Base-by-base conservation (phyloP, 2,888 invertebrate species). In the Xestia rhomboidea region DNA sequence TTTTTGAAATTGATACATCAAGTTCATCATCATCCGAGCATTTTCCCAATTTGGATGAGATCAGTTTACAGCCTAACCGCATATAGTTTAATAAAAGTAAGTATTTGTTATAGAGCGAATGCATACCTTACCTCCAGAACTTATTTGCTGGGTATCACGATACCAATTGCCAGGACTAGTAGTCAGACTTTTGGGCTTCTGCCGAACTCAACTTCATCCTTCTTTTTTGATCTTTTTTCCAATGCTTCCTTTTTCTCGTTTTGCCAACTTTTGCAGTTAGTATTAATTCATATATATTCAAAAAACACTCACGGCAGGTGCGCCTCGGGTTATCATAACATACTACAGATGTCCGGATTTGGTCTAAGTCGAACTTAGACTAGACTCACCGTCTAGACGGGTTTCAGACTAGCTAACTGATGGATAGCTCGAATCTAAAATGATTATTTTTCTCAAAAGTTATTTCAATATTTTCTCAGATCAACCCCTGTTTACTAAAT, bases 331-430 rank as follows among this genome's bases (percentile, higher is more conserved):
- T 68, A 54, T 30, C 24, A 57, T 51, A 27, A 38, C 54, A 51
- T 21, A 46, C 13, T 24, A 67, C 30, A 67, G 62, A 64, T 79
- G 68, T 69, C 38, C 13, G 68, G 54, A 82, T 64, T 69, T 46
- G 13, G 44, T 49, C 41, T 79, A 54, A 70, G 64, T 27, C 49
- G 10, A 24, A 41, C 11, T 46, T n/a, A 76, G 68, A 75, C 78
- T 44, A 64, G 67, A 75, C 78, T 27, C 8, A 57, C 11, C n/a
- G 78, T 84, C 82, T 85, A 82, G 71, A 82, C 76, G 15, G 30
- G 24, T 30, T 11, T 18, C 63, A 76, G 64, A 77, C 77, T 54
- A 46, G 8, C 34, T 49, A 30, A 49, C 64, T 83, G 81, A 83
- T 76, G 18, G 57, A 86, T 86, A 34, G 34, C 71, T 69, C 21